Base-by-base conservation (phyloP, 2,888 invertebrate genomes). In the Linnaemya tessellans region DNA sequence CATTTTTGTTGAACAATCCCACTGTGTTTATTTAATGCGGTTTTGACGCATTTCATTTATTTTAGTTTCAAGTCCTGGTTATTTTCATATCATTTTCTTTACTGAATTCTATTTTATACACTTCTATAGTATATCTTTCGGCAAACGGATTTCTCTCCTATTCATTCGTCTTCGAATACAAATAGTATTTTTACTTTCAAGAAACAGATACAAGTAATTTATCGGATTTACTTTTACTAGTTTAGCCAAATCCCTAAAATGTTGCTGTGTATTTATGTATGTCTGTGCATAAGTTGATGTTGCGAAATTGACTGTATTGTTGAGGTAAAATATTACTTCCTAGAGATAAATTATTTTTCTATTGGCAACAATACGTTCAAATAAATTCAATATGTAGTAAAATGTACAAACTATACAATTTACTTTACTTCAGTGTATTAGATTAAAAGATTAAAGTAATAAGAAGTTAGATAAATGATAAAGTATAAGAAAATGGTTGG, bases 331-430 rank as follows among this genome's bases (percentile, higher is more conserved):
- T 73, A 78, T 78, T 74, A 64, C 62, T 81, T 73, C 56, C 38
- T 60, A 58, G 58, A 81, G 73, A 84, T 78, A 81, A 78, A 78
- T 78, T 81, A 56, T 62, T 78, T 80, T 74, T 46, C 13, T 74
- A 71, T 80, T 68, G 84, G 65, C 70, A 56, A 43, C 51, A 60
- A 78, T 73, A 83, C 38, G 43, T 56, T 80, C 13, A 20, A 11
- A 43, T 38, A 22, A 25, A 54, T 25, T 20, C 43, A 54, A 49
- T 43, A 54, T 38, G 30, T 22, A 15, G 7, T 4, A 54, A 10
- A 41, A 70, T 38, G 10, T 3, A 25, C 60, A 56, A 35, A n/a
- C n/a, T 11, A 30, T 46, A 62, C 15, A 43, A 79, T 70, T 73
- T 46, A 62, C 9, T 70, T 41, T 58, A 64, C 10, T 70, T 43